These are phyloP conservation scores for Macaca nemestrina DNA, from an alignment of 2,113 vertebrate genomes.

Conservation along the genomic window DNA sequence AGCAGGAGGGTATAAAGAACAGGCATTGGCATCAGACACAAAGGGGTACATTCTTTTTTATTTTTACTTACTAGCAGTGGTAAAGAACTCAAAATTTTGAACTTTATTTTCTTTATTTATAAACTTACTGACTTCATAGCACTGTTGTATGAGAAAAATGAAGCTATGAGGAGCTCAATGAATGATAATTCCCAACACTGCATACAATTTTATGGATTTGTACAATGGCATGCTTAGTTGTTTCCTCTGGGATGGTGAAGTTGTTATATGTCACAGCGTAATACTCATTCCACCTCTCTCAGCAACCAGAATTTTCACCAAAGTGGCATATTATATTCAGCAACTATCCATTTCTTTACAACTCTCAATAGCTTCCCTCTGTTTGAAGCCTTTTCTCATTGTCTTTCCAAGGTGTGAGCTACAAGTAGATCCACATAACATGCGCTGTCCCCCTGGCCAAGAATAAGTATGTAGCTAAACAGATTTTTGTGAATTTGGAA, in stretches of 20 bases:
- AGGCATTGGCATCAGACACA: neutral
- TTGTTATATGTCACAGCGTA: neutral
- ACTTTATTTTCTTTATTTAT: neutral
- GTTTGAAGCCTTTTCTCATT: neutral
- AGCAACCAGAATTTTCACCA: neutral
- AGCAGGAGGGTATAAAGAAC: neutral
- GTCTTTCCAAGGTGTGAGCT: neutral
- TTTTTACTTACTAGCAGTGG: neutral
- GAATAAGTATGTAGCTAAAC: neutral
- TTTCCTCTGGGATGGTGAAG: neutral
- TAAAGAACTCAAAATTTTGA: neutral
- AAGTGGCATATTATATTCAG: neutral
- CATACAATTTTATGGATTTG: neutral
- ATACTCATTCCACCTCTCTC: neutral
- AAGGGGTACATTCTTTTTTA: neutral
- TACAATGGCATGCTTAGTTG: neutral
- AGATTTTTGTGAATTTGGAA: neutral
- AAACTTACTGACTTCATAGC: neutral
- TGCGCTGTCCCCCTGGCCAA: neutral
- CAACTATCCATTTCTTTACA: neutral
- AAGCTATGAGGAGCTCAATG: neutral
- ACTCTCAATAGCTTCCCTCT: neutral
- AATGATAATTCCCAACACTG: neutral
- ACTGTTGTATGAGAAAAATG: neutral
- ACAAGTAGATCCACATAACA: neutral